phyloP scores from a whole-genome alignment of 1,140 invertebrate genomes.

The Monomorium pharaonis region DNA sequence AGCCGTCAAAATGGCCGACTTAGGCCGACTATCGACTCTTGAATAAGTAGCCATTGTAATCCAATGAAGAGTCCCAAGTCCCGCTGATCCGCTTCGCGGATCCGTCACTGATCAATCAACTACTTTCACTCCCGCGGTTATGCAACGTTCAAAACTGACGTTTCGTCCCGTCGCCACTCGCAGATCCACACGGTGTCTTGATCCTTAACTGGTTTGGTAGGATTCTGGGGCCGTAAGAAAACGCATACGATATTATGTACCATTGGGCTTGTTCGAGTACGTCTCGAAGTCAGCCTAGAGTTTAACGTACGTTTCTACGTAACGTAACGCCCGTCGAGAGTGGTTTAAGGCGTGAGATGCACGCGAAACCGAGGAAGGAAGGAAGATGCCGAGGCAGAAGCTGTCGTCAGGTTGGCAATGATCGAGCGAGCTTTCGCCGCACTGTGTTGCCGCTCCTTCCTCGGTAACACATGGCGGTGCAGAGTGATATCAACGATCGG shows the following conservation, averaged over 20 bases:
- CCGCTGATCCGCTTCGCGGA: neutral
- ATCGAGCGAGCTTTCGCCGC: slow-evolving; percentile 28
- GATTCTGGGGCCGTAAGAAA: neutral
- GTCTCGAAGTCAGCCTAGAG: neutral
- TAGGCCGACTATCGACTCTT: slow-evolving; percentile 7
- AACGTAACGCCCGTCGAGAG: no score
- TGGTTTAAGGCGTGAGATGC: neutral
- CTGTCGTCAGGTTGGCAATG: slow-evolving; percentile 44
- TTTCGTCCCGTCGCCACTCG: neutral
- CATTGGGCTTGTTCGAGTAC: neutral
- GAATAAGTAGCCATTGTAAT: slow-evolving; percentile 31
- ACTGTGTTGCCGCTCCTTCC: slow-evolving; percentile 11
- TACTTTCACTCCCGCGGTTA: slow-evolving; percentile 40
- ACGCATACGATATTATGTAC: neutral
- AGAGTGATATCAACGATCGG: slow-evolving; percentile 42
- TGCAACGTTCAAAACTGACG: slow-evolving; percentile 47
- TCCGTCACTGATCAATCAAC: slow-evolving; percentile 28
- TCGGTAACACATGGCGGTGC: slow-evolving; percentile 31
- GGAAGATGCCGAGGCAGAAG: slow-evolving; percentile 16
- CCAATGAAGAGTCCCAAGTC: slow-evolving; percentile 9
- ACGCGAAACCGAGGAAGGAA: neutral
- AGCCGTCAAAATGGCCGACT: neutral
- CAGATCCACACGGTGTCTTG: neutral
- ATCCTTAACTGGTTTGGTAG: slow-evolving; percentile 28
- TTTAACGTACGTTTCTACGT: neutral